These are phyloP conservation scores for Clarias batrachus DNA, from an alignment of 2,113 vertebrate genomes.

Conservation along the genomic window DNA sequence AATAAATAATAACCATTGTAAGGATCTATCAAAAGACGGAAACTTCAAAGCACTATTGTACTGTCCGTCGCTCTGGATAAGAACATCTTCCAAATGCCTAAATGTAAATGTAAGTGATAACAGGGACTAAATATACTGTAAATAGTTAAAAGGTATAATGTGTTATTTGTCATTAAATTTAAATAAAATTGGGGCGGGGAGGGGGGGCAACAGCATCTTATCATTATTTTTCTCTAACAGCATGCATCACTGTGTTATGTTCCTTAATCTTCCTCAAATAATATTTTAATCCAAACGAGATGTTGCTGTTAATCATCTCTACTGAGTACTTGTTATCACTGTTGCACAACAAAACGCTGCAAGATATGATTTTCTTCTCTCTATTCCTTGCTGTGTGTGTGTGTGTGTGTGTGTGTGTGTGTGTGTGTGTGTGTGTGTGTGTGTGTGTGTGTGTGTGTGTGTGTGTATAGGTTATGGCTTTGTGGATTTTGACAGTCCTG, in stretches of 20 bases:
- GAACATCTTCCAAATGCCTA: too few relatives aligned
- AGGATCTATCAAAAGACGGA: too few relatives aligned
- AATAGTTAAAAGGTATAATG: not conserved
- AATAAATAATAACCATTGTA: too few relatives aligned
- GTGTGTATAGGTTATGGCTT: slow-evolving; percentile 90
- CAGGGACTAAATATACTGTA: not conserved
- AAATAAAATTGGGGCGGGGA: not conserved
- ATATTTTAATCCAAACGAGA: not conserved
- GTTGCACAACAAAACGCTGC: not conserved
- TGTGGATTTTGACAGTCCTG: slow-evolving; percentile 98
- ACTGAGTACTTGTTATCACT: not conserved
- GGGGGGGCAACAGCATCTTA: not conserved
- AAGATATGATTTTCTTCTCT: not conserved
- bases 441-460: slow-evolving; percentile 20
- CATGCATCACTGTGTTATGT: not conserved
- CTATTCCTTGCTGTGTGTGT: slow-evolving; percentile 8
- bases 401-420: slow-evolving; percentile 48
- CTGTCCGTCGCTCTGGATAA: too few relatives aligned
- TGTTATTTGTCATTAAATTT: not conserved
- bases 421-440: slow-evolving; percentile 39
- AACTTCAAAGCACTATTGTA: too few relatives aligned
- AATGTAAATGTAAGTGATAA: not conserved
- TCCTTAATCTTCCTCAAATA: not conserved
- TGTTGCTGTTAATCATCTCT: not conserved
- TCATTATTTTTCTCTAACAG: not conserved